Evolutionary conservation across 2,113 vertebrate genomes (phyloP), one percentile per base, ranked within the genome.

Genomic region (Lanius collurio): DNA sequence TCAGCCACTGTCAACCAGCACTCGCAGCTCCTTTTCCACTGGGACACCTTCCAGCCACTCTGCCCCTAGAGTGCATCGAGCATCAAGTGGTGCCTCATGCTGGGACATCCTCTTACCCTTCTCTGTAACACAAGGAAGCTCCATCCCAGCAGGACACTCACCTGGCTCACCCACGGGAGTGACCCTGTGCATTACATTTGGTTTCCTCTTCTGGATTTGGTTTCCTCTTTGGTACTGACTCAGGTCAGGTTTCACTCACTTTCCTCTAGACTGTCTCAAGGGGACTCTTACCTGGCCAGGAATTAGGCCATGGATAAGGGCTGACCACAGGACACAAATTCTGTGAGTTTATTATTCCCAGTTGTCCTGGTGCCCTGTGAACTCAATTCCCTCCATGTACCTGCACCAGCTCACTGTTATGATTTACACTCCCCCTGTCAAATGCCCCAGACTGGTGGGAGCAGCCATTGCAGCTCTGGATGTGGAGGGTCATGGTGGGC

Each of bases 91-190:
- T 84, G 28, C 81, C 41, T 39, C 41, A 15, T 23, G 56, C 52
- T 31, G 6, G 15, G 22, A 17, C 14, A 31, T 7, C 7, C 4
- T 64, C 19, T 59, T 35, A 39, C 22, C 10, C 0, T 31, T 16
- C 11, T 56, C 47, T 74, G 75, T 75, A 56, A 81, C 30, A 4
- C 1, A 12, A 89, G 60, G 69, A 41, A 62, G 21, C 46, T 67
- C n/a, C 2, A 0, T 30, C 27, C 42, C 60, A 11, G 41, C 0
- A 2, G 16, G 68, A 44, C 15, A 0, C 17, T 33, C 6, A 0
- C n/a, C n/a, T 35, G 22, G 10, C 42, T 52, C 37, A 1, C 20
- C 47, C 27, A 2, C 2, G 1, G n/a, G 8, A 22, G 7, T 26
- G 24, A 23, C n/a, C 14, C 1, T 6, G 23, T 30, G 71, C 80